A percentile compares a stretch with the other conserved stretches of the same genome.
phyloP scores from a whole-genome alignment of 2,113 vertebrate species.

The Leptobrachium ailaonicum region DNA sequence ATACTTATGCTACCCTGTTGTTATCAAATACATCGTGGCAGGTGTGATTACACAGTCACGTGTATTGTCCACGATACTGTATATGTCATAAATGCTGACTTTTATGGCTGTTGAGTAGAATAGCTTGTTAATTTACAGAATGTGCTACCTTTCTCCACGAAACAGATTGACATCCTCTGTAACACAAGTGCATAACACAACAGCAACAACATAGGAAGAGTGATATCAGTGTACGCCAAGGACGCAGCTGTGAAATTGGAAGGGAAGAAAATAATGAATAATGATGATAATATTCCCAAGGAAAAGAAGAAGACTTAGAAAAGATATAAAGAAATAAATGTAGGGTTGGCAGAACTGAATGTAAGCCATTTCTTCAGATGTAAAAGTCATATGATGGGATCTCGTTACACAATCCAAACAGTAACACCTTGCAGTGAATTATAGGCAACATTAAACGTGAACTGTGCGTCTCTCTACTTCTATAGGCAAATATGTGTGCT shows the following conservation, averaged over 20 bases:
- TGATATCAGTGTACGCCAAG: not conserved
- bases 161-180: not conserved
- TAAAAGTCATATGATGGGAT: not conserved
- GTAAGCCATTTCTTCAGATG: not conserved
- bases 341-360: not conserved
- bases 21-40: conserved; percentile 13
- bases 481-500: not conserved
- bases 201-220: not conserved
- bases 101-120: not conserved
- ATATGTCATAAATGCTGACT: not conserved
- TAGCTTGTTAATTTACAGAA: too few species aligned
- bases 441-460: not conserved
- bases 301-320: not conserved
- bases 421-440: not conserved
- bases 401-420: not conserved
- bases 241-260: not conserved
- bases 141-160: too few species aligned
- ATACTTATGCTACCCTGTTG: not conserved
- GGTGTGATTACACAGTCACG: not conserved
- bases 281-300: not conserved
- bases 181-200: not conserved
- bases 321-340: not conserved
- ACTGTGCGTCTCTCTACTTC: not conserved
- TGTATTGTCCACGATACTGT: not conserved
- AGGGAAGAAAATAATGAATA: not conserved